Evolutionary conservation across 2,113 vertebrate species (phyloP).

Genomic region (Gymnocephalus cernua): DNA sequence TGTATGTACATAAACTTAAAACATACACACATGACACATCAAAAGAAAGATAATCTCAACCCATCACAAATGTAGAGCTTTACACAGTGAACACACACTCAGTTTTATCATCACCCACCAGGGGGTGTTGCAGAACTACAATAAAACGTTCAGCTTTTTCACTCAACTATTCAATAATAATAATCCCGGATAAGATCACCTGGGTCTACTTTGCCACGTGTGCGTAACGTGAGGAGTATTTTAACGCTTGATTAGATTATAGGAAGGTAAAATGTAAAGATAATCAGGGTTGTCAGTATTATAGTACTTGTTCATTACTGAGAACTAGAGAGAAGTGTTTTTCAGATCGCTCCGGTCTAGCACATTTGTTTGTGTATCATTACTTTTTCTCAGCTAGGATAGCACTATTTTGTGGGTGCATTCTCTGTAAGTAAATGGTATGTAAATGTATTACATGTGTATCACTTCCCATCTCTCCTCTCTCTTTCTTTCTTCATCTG

Average conservation of each 20-base stretch:
- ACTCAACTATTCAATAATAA: neutral
- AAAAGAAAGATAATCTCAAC: neutral
- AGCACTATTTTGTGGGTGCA: neutral
- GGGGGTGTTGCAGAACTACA: slow-evolving; percentile 24
- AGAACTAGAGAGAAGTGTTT: slow-evolving; percentile 24
- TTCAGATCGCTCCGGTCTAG: neutral
- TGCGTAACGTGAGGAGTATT: neutral
- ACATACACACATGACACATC: neutral
- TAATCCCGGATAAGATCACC: neutral
- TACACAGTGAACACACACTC: neutral
- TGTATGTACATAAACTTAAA: neutral
- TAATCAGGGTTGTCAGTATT: neutral
- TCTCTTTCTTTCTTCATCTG: slow-evolving; percentile 10
- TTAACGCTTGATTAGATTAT: slow-evolving; percentile 24
- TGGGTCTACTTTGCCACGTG: neutral
- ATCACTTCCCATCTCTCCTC: slow-evolving; percentile 20
- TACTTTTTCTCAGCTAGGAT: neutral
- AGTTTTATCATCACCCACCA: slow-evolving; percentile 18
- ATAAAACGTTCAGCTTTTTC: neutral
- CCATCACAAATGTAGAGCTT: too few species aligned
- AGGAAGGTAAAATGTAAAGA: slow-evolving; percentile 1
- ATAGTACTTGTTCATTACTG: neutral
- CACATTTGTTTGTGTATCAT: slow-evolving; percentile 12
- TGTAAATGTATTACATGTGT: slow-evolving; percentile 27
- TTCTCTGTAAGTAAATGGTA: slow-evolving; percentile 25